Conservation (phyloP, 2,113 vertebrate genomes). For the Suncus etruscus region DNA sequence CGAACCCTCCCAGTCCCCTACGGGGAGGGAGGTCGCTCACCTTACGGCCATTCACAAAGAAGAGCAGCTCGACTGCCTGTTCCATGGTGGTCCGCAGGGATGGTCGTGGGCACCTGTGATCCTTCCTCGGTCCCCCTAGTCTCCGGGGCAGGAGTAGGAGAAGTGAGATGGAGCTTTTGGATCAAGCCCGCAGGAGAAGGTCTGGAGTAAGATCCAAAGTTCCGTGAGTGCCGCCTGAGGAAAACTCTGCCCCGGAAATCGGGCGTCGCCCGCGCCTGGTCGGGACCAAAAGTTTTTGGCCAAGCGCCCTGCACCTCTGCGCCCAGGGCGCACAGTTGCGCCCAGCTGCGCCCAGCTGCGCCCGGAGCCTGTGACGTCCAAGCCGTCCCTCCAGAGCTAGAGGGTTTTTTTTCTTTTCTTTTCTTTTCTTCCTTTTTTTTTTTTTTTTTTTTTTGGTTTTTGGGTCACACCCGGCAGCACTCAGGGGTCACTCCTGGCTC, state of each 20-base stretch:
- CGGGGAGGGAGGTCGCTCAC: conserved; percentile 49
- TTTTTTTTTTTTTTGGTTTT: too few relatives aligned
- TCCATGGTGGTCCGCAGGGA: not conserved
- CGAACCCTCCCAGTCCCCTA: not conserved
- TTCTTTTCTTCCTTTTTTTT: accelerated
- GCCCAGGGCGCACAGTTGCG: accelerated
- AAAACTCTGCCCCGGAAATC: not conserved
- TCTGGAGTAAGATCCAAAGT: not conserved
- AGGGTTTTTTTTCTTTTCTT: not conserved
- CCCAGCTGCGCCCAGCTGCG: accelerated
- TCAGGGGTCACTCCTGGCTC: too few relatives aligned
- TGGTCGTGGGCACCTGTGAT: not conserved
- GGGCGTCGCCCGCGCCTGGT: not conserved
- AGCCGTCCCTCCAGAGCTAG: not conserved
- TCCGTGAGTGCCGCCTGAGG: too few relatives aligned
- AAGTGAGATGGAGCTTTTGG: not conserved
- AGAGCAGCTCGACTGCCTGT: not conserved
- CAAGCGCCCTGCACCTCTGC: too few relatives aligned
- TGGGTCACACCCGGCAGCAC: too few relatives aligned
- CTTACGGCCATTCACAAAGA: conserved; percentile 80
- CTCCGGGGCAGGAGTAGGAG: too few relatives aligned
- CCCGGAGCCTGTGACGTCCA: too few relatives aligned
- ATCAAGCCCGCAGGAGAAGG: not conserved
- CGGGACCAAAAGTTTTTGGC: too few relatives aligned
- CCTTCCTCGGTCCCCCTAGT: not conserved